Evolutionary conservation across 2,888 invertebrate genomes (phyloP), one percentile per base, ranked within the genome.

Genomic region (Notodonta ziczac): DNA sequence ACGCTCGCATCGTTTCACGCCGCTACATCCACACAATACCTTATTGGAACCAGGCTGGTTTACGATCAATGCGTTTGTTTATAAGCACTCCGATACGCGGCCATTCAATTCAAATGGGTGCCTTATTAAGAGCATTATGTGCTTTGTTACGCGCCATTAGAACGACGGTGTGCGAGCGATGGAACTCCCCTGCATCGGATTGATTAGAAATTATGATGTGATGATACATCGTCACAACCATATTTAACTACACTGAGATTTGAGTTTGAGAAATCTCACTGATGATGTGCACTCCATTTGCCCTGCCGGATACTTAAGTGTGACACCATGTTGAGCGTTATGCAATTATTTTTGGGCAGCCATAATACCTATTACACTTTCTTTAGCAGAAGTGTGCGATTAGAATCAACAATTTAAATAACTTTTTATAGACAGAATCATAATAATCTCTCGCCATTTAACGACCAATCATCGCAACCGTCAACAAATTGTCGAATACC

Each of bases 31-130:
- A 53, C 69, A 66, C 60, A 59, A 57, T n/a, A 57, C 60, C 70
- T 63, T 78, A 72, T 77, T 72, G 69, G 72, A 77, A 80, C 44
- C 62, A 60, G 62, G 46, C 69, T 50, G 72, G 58, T 76, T 72
- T 72, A 77, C 78, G 76, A 76, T 70, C 72, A 70, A 70, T 66
- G 64, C 71, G 70, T 74, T 71, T 80, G 77, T 82, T 81, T 81
- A 80, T 80, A 76, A 72, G 76, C 72, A 70, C 70, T 69, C 69
- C 66, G 65, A 60, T 63, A 61, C 67, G 73, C 71, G 68, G 68
- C 70, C 77, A 74, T 75, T 75, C 70, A 72, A 76, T 77, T 75
- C 72, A 69, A 76, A 76, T 76, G 59, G 61, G 53, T 66, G 63
- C 62, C 66, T 69, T 68, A 68, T 72, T 70, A 74, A 76, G 67